phyloP scores from a whole-genome alignment of 2,888 invertebrate species.

The Lepidocyrtoides sp. region DNA sequence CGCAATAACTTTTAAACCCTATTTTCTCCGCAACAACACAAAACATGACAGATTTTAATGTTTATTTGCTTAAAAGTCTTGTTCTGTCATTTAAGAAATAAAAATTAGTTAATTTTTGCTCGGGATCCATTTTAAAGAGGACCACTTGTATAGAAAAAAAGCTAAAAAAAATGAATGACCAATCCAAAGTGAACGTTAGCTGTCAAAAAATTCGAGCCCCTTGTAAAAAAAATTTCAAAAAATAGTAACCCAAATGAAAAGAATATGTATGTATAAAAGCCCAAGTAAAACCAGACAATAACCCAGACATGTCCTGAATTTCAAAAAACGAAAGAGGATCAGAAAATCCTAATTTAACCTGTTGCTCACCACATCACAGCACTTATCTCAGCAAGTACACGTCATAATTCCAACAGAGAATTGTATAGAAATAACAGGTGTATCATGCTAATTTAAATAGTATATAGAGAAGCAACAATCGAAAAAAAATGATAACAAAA shows the following conservation, averaged over 20 bases:
- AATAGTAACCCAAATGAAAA: not conserved
- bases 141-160: too few relatives aligned
- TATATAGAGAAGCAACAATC: not conserved
- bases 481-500: not conserved
- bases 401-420: constrained; percentile 55
- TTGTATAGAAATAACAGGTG: constrained; percentile 57
- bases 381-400: constrained; percentile 67
- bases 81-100: not conserved
- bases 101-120: not conserved
- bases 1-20: not conserved
- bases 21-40: not conserved
- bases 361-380: constrained; percentile 59
- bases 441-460: constrained; percentile 53
- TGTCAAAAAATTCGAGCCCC: not conserved
- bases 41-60: constrained; percentile 63
- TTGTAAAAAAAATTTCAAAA: not conserved
- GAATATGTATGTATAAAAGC: not conserved
- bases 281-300: not conserved
- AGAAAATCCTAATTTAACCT: constrained; percentile 46
- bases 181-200: too few relatives aligned
- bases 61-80: constrained; percentile 15
- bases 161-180: too few relatives aligned
- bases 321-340: not conserved
- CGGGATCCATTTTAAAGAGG: too few relatives aligned
- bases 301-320: constrained; percentile 69